Evolutionary conservation across 1,140 invertebrate genomes (phyloP).

Genomic region (Polypedilum vanderplanki): DNA sequence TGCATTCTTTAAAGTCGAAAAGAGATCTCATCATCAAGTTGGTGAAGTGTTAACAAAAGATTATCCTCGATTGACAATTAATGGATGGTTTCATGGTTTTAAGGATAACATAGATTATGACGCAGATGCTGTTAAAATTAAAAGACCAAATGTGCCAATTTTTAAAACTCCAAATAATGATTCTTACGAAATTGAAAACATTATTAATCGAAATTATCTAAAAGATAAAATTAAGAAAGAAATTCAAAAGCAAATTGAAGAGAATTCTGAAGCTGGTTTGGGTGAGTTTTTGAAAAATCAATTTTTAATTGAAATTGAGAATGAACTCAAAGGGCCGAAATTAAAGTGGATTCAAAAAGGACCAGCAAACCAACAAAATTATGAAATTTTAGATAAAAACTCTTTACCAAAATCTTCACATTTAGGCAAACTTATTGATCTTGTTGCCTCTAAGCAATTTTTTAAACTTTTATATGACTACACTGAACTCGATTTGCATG

Average conservation of each 20-base stretch:
- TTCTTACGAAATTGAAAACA: conserved; percentile 41
- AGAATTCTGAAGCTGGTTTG: conserved; percentile 51
- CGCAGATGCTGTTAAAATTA: conserved; percentile 36
- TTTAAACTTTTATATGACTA: conserved; percentile 54
- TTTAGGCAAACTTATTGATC: conserved; percentile 43
- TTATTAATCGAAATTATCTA: conserved; percentile 49
- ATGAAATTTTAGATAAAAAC: conserved; percentile 48
- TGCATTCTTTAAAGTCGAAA: conserved; percentile 61
- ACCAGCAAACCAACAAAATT: conserved; percentile 55
- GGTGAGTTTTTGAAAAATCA: conserved; percentile 48
- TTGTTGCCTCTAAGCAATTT: conserved; percentile 51
- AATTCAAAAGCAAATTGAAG: conserved; percentile 52
- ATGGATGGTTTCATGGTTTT: conserved; percentile 67
- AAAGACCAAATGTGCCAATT: conserved; percentile 39
- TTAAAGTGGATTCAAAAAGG: conserved; percentile 51
- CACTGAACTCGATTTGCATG: conserved; percentile 54
- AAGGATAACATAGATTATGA: conserved; percentile 30
- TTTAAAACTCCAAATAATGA: conserved; percentile 33
- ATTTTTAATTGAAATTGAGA: conserved; percentile 44
- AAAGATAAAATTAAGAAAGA: conserved; percentile 42
- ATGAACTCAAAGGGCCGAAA: conserved; percentile 43
- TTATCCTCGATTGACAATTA: conserved; percentile 59
- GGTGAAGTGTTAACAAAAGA: conserved; percentile 56
- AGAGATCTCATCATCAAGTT: conserved; percentile 49
- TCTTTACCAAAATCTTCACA: conserved; percentile 42